These are phyloP conservation scores for Leptocoma aspasia DNA, from an alignment of 2,113 vertebrate species.

Conservation along the genomic window DNA sequence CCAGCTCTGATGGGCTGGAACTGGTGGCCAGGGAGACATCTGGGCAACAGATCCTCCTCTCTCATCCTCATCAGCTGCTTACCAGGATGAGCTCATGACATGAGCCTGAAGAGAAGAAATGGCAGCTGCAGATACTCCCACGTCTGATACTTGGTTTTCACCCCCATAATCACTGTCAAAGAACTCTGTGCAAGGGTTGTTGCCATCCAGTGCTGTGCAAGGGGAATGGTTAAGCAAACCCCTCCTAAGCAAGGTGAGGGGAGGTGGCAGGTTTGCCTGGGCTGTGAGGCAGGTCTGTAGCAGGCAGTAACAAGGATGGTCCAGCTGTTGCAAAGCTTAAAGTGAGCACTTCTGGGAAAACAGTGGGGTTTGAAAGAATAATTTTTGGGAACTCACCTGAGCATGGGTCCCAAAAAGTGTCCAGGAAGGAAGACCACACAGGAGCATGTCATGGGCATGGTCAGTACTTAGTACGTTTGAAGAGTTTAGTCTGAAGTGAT, in stretches of 20 bases:
- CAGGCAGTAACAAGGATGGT: neutral
- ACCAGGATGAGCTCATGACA: neutral
- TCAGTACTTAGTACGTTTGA: neutral
- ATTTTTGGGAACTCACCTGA: neutral
- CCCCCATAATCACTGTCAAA: neutral
- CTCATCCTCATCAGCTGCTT: neutral
- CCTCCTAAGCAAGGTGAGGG: neutral
- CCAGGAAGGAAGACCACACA: neutral
- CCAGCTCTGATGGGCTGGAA: neutral
- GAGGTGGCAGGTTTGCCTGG: neutral
- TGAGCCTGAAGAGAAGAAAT: neutral
- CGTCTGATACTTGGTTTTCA: neutral
- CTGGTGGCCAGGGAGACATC: neutral
- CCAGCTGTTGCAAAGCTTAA: neutral
- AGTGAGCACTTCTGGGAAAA: neutral
- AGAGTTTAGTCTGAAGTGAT: neutral
- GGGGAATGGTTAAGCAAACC: neutral
- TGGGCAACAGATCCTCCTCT: neutral
- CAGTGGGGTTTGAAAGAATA: neutral
- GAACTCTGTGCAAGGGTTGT: neutral
- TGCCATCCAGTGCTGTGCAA: neutral
- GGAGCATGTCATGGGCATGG: neutral
- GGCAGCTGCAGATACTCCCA: neutral
- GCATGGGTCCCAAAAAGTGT: neutral
- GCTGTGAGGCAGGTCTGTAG: neutral